phyloP scores from a whole-genome alignment of 2,113 vertebrate genomes.

The Sander vitreus region DNA sequence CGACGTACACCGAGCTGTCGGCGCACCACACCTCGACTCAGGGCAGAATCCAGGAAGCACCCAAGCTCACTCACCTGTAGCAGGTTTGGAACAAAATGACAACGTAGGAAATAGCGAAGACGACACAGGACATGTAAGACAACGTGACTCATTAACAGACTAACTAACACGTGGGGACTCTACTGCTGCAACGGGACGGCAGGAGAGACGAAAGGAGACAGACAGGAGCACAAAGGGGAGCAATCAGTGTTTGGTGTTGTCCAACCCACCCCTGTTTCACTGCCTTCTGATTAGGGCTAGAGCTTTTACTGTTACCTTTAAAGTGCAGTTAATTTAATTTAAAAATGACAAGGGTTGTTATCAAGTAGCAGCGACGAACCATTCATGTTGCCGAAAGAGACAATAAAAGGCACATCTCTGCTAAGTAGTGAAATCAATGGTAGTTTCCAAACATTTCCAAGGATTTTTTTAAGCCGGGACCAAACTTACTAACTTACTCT shows the following conservation, averaged over 20 bases:
- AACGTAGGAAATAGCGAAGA: slow-evolving; percentile 61
- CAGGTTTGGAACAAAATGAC: slow-evolving; percentile 77
- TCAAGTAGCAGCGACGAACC: not conserved
- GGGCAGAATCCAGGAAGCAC: slow-evolving; percentile 99
- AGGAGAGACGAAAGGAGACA: slow-evolving; percentile 36
- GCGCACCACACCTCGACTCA: slow-evolving; percentile 94
- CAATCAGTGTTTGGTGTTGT: slow-evolving; percentile 20
- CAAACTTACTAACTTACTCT: not conserved
- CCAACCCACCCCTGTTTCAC: slow-evolving; percentile 27
- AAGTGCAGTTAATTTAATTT: slow-evolving; percentile 21
- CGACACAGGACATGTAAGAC: slow-evolving; percentile 48
- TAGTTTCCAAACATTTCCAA: not conserved
- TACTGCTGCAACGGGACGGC: slow-evolving; percentile 39
- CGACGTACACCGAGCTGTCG: slow-evolving; percentile 95
- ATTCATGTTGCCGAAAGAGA: slow-evolving; percentile 6
- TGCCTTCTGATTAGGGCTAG: slow-evolving; percentile 18
- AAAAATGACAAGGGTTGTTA: not conserved
- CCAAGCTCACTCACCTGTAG: slow-evolving; percentile 99
- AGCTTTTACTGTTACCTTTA: slow-evolving; percentile 10
- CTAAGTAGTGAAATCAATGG: not conserved
- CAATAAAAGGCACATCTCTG: not conserved
- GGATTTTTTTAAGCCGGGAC: slow-evolving; percentile 4
- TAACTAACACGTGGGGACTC: slow-evolving; percentile 57
- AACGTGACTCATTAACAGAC: slow-evolving; percentile 70
- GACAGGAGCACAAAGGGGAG: slow-evolving; percentile 24